Evolutionary conservation across 2,888 invertebrate genomes (phyloP), one percentile per base, ranked within the genome.

Genomic region (Cyclophora punctaria): DNA sequence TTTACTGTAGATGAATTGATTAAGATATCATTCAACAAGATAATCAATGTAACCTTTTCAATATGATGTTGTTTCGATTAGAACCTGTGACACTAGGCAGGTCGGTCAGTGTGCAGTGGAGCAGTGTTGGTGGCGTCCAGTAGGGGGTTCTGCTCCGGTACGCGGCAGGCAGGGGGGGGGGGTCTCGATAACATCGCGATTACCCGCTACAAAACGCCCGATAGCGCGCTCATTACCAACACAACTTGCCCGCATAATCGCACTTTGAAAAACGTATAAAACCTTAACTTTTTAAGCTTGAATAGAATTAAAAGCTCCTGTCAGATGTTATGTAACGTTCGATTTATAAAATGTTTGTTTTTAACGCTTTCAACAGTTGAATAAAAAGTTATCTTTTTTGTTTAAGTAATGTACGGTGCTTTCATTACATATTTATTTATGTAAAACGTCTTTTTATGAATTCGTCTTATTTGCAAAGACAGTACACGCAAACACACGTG

Each of bases 131-230:
- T 45, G 42, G 49, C 44, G 49, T 51, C 53, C 3, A 51, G 52
- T 51, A 47, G 72, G 72, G 74, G 75, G 75, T 67, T 71, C 72
- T 73, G 79, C 72, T 75, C 72, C 68, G 73, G 53, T 65, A 73
- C 63, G 50, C 58, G 55, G 53, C 56, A 58, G 57, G 56, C 58
- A 59, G 55, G 57, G 56, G 57, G 56, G 57, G 65, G 66, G 63
- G 56, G 60, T 56, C 48, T 60, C 66, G 80, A 83, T 82, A 82
- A 73, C 74, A 85, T 85, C 86, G 70, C 80, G 81, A 86, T 86
- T 83, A 87, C 75, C 66, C 75, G 80, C 75, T 81, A 86, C 87
- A 86, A 87, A 87, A 85, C 84, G 84, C 68, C 67, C 70, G 76
- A 79, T 81, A 81, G 78, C 69, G 69, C 64, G 63, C 77, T 82